Percentiles rank a stretch among this genome's conserved stretches.
phyloP scores from a whole-genome alignment of 2,888 invertebrate genomes.

The Latheticus oryzae region DNA sequence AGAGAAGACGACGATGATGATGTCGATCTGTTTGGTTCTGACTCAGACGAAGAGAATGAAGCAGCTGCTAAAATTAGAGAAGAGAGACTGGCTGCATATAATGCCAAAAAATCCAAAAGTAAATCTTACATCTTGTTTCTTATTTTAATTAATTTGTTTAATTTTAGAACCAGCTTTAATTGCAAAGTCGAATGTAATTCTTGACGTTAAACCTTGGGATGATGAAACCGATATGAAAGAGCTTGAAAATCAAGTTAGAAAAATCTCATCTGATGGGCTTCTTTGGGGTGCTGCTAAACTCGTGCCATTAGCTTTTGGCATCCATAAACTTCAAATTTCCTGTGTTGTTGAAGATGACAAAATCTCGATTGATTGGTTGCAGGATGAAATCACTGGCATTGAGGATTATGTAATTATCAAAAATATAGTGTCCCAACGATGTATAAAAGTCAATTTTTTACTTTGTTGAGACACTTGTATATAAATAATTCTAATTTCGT shows the following conservation, averaged over 20 bases:
- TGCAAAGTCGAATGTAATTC: slow-evolving; percentile 93
- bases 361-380: slow-evolving; percentile 88
- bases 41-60: slow-evolving; percentile 81
- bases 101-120: slow-evolving; percentile 92
- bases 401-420: slow-evolving; percentile 91
- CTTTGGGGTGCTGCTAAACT: slow-evolving; percentile 95
- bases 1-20: slow-evolving; percentile 73
- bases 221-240: slow-evolving; percentile 93
- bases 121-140: no score
- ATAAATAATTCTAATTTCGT: no score
- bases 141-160: neutral
- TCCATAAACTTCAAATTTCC: slow-evolving; percentile 90
- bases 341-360: slow-evolving; percentile 97
- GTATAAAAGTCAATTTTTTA: no score
- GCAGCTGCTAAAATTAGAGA: slow-evolving; percentile 82
- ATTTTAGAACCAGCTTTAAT: slow-evolving; percentile 82
- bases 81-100: slow-evolving; percentile 88
- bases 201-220: slow-evolving; percentile 94
- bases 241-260: slow-evolving; percentile 84
- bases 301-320: slow-evolving; percentile 92
- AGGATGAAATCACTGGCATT: slow-evolving; percentile 85
- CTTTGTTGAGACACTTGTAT: slow-evolving; percentile 12
- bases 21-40: slow-evolving; percentile 85
- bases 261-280: slow-evolving; percentile 85
- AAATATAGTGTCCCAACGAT: slow-evolving; percentile 65